Evolutionary conservation across 1,140 invertebrate genomes (phyloP).

Genomic region (Spodoptera frugiperda): DNA sequence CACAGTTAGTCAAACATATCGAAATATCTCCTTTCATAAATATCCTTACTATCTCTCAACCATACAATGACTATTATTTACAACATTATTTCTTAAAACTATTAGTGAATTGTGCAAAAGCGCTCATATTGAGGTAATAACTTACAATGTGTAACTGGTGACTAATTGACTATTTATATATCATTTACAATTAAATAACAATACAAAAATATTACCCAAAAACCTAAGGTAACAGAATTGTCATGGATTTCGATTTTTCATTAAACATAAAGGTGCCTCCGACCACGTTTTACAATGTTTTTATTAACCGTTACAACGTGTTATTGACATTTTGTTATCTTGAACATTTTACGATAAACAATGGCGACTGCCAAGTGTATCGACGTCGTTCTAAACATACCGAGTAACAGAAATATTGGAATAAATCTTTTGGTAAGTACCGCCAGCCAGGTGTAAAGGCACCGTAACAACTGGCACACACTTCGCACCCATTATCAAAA

Average conservation of each 20-base stretch:
- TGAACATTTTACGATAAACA: constrained; percentile 26
- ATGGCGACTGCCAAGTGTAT: constrained; percentile 17
- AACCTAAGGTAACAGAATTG: constrained; percentile 78
- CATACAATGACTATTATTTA: constrained; percentile 69
- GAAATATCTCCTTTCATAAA: constrained; percentile 33
- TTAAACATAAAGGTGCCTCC: constrained; percentile 35
- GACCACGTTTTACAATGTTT: constrained; percentile 4
- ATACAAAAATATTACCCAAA: constrained; percentile 60
- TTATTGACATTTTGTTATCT: constrained; percentile 38
- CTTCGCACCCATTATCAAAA: constrained; percentile 52
- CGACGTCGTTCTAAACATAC: constrained; percentile 4
- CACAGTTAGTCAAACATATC: constrained; percentile 30
- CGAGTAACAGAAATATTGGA: constrained; percentile 31
- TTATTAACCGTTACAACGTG: constrained; percentile 27
- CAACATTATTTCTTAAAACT: constrained; percentile 63
- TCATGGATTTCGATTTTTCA: constrained; percentile 67
- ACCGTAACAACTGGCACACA: constrained; percentile 37
- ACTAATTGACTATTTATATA: constrained; percentile 77
- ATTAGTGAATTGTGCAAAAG: constrained; percentile 82
- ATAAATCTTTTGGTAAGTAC: constrained; percentile 12
- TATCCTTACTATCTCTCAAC: constrained; percentile 40
- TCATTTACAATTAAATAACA: constrained; percentile 65
- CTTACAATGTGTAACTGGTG: constrained; percentile 82
- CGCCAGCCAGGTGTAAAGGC: constrained; percentile 13
- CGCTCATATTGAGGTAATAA: constrained; percentile 84